Base-by-base conservation (phyloP, 1,140 invertebrate species). In the Drosophila sulfurigaster region DNA sequence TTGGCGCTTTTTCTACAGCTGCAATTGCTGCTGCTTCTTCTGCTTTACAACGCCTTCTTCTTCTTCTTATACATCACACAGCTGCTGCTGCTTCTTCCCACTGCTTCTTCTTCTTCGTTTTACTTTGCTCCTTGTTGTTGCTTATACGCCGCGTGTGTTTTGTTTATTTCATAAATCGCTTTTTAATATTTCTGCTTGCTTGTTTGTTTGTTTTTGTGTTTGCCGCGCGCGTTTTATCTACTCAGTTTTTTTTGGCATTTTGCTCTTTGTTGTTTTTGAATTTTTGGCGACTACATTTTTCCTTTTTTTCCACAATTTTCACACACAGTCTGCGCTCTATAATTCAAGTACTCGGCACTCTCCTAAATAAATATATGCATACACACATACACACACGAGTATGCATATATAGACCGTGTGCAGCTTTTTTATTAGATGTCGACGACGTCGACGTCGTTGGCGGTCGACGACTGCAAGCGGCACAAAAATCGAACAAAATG, bases 401-500 rank as follows among this genome's bases (percentile, higher is more conserved):
- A 52, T 51, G 41, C 67, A 66, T 48, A 62, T 77, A 66, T 60
- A 46, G 52, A 58, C 67, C 43, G 76, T 76, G 65, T 88, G 81
- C 82, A 87, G 80, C 79, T 82, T 83, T 82, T 86, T 86, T 85
- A 85, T 85, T 85, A 85, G 81, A 85, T 78, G 82, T 71, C 75
- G 76, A 65, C 76, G 76, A 64, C 75, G 80, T 64, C 79, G 68
- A 56, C 52, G 71, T 69, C 67, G 73, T 65, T 70, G 72, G 73
- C 73, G 73, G 73, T 76, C 73, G 73, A 67, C 75, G 75, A 78
- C 75, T 77, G 75, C 75, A 67, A 35, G 74, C 68, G 72, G 59
- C 69, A 77, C 59, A 73, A 89, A 89, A 89, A 89, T 90, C 85
- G 85, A 89, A 89, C 85, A 89, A 90, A 89, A 89, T 85, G 75